Conservation (phyloP, 2,888 invertebrate genomes). For the Leptogaster cylindrica region DNA sequence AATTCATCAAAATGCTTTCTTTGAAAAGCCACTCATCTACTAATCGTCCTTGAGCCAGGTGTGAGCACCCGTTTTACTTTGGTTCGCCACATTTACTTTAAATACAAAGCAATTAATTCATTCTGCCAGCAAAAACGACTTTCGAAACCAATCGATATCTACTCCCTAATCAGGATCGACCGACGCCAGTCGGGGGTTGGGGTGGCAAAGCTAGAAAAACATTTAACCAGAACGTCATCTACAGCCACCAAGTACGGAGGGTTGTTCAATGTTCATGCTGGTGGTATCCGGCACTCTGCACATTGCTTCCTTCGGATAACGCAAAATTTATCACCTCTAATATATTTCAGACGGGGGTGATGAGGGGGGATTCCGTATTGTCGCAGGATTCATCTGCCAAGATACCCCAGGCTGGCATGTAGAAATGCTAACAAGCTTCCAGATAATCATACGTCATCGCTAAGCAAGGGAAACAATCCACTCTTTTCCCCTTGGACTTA, state of each 20-base stretch:
- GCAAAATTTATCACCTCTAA: conserved; percentile 27
- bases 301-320: conserved; percentile 27
- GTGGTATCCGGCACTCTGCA: background rate
- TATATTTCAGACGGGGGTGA: conserved; percentile 4
- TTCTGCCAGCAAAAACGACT: conserved; percentile 12
- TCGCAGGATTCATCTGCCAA: conserved; percentile 2
- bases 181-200: background rate
- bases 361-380: conserved; percentile 14
- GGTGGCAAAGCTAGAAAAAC: conserved; percentile 21
- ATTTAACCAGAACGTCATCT: conserved; percentile 33
- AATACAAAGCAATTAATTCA: conserved; percentile 20
- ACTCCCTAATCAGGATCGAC: background rate
- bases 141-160: background rate
- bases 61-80: background rate
- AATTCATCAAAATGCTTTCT: no score
- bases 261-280: background rate
- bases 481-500: background rate
- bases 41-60: no score
- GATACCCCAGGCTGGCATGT: background rate
- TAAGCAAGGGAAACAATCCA: no score
- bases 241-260: conserved; percentile 7
- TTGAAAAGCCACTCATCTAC: no score
- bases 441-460: conserved; percentile 29
- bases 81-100: background rate
- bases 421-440: conserved; percentile 22